Base-by-base conservation (phyloP, 2,888 invertebrate genomes). In the Gasteruption jaculator region DNA sequence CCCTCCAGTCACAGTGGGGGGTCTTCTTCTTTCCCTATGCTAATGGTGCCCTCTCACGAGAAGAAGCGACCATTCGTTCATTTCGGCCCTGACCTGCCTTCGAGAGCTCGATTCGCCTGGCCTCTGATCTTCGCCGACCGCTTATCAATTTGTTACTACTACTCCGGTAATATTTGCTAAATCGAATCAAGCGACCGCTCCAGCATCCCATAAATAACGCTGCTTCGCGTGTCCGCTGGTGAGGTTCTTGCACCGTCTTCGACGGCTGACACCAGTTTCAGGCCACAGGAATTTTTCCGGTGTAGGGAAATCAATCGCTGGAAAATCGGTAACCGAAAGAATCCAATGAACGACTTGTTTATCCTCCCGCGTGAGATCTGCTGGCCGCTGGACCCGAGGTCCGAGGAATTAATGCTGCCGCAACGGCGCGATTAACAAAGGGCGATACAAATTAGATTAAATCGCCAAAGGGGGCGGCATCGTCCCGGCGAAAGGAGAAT, bases 131-230 rank as follows among this genome's bases (percentile, higher is more conserved):
- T 61, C 49, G 63, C 65, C 68, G 66, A 57, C 61, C 57, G 65
- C 68, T 70, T 70, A 70, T 70, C 70, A 70, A 70, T 70, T 70
- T 70, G 67, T 70, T 68, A 64, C 61, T n/a, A n/a, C n/a, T n/a
- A n/a, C n/a, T n/a, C 48, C 59, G 57, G 60, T 61, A 60, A 60
- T 59, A 63, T 66, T 66, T 63, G 68, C 57, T 61, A 59, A 61
- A 65, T 67, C 63, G 58, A 66, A 65, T 60, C 63, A 62, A 58
- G 53, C 48, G 55, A 50, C 54, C 47, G 50, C 49, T 46, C 47
- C 50, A 48, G 49, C 47, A 38, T 46, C 45, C 61, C 54, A 68
- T 68, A 64, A 65, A 68, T 68, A 68, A 68, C 56, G 53, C 64
- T 64, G 59, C 56, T 66, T 68, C 66, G 65, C 65, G 65, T 63